Evolutionary conservation across 1,140 invertebrate genomes (phyloP).

Genomic region (Calliopsis andreniformis): DNA sequence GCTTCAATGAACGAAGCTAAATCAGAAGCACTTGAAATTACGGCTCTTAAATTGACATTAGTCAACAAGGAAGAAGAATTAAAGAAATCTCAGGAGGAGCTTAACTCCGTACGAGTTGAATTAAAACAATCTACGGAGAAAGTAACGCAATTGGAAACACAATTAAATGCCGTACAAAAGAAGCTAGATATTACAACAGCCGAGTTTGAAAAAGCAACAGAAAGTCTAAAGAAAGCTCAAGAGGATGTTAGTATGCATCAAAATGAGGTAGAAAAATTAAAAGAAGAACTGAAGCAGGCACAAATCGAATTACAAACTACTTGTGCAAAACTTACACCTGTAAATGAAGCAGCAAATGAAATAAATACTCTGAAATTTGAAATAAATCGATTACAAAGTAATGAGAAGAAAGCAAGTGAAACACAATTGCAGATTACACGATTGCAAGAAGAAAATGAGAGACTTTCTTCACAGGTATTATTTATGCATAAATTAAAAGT

Average conservation of each 20-base stretch:
- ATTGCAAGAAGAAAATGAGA: constrained; percentile 81
- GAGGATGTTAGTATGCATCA: constrained; percentile 67
- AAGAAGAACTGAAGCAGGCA: constrained; percentile 67
- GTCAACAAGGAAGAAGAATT: constrained; percentile 69
- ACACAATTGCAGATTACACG: constrained; percentile 67
- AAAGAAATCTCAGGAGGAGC: constrained; percentile 56
- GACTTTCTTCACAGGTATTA: constrained; percentile 81
- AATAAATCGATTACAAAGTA: constrained; percentile 74
- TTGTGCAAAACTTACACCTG: constrained; percentile 42
- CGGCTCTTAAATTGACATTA: constrained; percentile 57
- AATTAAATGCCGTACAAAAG: constrained; percentile 56
- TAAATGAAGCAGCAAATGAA: constrained; percentile 56
- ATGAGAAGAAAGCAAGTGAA: constrained; percentile 61
- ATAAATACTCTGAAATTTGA: constrained; percentile 66
- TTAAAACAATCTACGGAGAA: constrained; percentile 60
- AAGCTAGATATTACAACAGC: constrained; percentile 65
- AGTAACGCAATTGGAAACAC: constrained; percentile 60
- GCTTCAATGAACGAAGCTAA: constrained; percentile 66
- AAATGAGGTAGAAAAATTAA: constrained; percentile 61
- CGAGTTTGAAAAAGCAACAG: constrained; percentile 57
- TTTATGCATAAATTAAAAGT: constrained; percentile 32
- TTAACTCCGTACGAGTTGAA: constrained; percentile 67
- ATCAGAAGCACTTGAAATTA: constrained; percentile 66
- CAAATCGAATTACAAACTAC: constrained; percentile 68
- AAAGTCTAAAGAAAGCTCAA: constrained; percentile 68